A percentile compares a stretch with the other conserved stretches of the same genome.
Evolutionary conservation across 2,888 invertebrate genomes (phyloP).

Genomic region (Sepiola atlantica): DNA sequence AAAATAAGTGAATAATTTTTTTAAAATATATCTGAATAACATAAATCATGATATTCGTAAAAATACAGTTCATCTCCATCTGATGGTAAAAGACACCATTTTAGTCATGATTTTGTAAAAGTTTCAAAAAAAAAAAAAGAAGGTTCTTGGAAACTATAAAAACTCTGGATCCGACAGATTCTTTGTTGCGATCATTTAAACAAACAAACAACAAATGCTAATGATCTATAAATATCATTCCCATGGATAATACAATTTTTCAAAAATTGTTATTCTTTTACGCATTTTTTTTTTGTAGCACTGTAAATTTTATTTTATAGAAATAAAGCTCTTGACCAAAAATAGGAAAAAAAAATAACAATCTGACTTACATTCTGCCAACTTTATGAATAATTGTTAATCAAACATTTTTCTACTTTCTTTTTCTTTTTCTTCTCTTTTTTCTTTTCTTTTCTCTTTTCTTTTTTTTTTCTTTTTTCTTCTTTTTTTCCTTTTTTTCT

Average conservation of each 20-base stretch:
- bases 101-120: not conserved
- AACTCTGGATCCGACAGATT: not conserved
- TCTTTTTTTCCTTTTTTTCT: too few relatives aligned
- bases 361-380: not conserved
- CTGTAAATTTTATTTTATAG: constrained; percentile 12
- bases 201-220: not conserved
- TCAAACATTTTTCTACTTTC: not conserved
- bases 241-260: constrained; percentile 11
- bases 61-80: not conserved
- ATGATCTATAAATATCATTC: not conserved
- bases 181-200: not conserved
- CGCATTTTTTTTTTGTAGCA: not conserved
- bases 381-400: not conserved
- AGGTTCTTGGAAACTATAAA: not conserved
- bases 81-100: not conserved
- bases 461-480: too few relatives aligned
- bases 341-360: not conserved
- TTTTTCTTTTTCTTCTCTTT: too few relatives aligned
- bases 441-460: too few relatives aligned
- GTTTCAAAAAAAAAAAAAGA: not conserved
- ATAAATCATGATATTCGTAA: too few relatives aligned
- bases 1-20: not conserved
- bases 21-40: not conserved
- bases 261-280: not conserved
- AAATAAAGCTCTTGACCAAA: constrained; percentile 32